Percentiles rank a stretch among this genome's conserved stretches.
Conservation (phyloP, 2,113 vertebrate genomes). For the Elgaria multicarinata region DNA sequence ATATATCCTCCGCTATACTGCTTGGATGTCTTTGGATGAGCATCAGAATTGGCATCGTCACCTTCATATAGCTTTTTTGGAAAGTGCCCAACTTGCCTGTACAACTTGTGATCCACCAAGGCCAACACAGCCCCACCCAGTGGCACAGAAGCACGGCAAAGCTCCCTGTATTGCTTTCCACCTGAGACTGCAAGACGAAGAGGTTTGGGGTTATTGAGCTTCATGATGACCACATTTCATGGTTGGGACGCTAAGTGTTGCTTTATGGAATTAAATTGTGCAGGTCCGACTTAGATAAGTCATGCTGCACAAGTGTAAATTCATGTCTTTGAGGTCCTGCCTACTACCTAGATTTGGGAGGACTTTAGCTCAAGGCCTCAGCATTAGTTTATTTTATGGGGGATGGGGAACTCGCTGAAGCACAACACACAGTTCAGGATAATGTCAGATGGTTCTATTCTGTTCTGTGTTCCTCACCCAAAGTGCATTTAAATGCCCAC, state of each 20-base stretch:
- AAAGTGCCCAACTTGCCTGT: neutral
- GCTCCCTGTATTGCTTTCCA: neutral
- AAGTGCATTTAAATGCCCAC: no score
- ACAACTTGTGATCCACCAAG: neutral
- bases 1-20: neutral
- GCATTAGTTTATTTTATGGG: neutral
- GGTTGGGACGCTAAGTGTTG: neutral
- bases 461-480: no score
- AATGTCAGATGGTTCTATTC: neutral
- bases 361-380: neutral
- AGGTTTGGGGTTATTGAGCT: neutral
- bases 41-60: neutral
- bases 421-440: neutral
- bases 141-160: neutral
- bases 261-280: neutral
- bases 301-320: neutral
- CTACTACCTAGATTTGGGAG: neutral
- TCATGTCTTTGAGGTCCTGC: neutral
- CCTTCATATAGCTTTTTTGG: neutral
- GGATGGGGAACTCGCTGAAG: neutral
- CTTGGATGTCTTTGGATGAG: neutral
- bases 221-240: neutral
- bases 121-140: neutral
- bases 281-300: neutral
- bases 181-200: neutral